A percentile compares a stretch with the other conserved stretches of the same genome.
phyloP scores from a whole-genome alignment of 2,888 invertebrate species.

The Drosophila algonquin region DNA sequence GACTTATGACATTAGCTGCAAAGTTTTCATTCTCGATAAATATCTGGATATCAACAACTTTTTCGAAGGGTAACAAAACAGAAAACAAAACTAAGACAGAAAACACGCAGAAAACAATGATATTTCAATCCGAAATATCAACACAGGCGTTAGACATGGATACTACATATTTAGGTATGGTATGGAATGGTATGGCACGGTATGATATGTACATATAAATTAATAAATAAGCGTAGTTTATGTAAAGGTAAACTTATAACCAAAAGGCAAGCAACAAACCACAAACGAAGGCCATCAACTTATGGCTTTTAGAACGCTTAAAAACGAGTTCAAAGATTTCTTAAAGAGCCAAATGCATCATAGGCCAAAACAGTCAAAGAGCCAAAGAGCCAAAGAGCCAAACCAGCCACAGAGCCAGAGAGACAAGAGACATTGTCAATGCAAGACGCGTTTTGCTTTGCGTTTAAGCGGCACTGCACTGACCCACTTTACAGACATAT shows the following conservation, averaged over 20 bases:
- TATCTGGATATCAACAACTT: slow-evolving; percentile 27
- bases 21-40: slow-evolving; percentile 35
- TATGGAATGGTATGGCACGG: background rate
- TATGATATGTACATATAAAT: slow-evolving; percentile 6
- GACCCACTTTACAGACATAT: slow-evolving; percentile 60
- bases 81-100: slow-evolving; percentile 17
- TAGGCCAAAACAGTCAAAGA: slow-evolving; percentile 58
- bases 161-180: background rate
- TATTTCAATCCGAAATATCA: slow-evolving; percentile 67
- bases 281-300: slow-evolving; percentile 76
- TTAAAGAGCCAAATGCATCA: slow-evolving; percentile 62
- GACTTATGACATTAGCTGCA: slow-evolving; percentile 72
- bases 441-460: slow-evolving; percentile 34
- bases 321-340: slow-evolving; percentile 59
- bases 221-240: slow-evolving; percentile 4
- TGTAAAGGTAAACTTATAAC: slow-evolving; percentile 29
- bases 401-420: background rate
- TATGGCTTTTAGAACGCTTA: slow-evolving; percentile 59
- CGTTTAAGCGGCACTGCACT: slow-evolving; percentile 7
- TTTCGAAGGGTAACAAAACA: slow-evolving; percentile 15
- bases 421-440: slow-evolving; percentile 50
- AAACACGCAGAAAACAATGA: slow-evolving; percentile 61
- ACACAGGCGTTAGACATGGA: slow-evolving; percentile 26
- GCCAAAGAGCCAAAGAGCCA: slow-evolving; percentile 10
- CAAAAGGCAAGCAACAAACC: slow-evolving; percentile 60